Evolutionary conservation across 1,140 invertebrate species (phyloP).

Genomic region (Leptoteleia sp.): DNA sequence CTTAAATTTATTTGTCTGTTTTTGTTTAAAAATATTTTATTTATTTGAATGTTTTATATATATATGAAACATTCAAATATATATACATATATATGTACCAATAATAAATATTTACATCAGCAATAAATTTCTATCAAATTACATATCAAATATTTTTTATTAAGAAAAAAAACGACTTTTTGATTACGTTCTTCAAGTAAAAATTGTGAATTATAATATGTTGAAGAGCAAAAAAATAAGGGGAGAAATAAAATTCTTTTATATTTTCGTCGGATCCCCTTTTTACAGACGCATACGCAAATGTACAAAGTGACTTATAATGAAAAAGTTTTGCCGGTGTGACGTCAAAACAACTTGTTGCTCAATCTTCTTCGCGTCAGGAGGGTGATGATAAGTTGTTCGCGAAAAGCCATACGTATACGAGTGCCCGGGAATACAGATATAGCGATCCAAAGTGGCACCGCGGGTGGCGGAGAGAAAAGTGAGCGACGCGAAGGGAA

Average conservation of each 20-base stretch:
- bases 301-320: constrained; percentile 35
- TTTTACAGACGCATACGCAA: constrained; percentile 2
- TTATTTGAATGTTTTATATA: too few species aligned
- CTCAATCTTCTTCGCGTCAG: constrained; percentile 59
- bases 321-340: constrained; percentile 54
- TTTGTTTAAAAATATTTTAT: too few species aligned
- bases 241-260: neutral
- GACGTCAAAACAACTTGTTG: constrained; percentile 67
- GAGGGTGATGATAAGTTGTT: constrained; percentile 63
- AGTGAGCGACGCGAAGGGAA: constrained; percentile 3
- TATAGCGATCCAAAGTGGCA: neutral
- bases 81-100: too few species aligned
- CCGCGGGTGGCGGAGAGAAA: constrained; percentile 5
- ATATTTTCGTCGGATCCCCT: constrained; percentile 7
- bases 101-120: too few species aligned
- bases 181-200: neutral
- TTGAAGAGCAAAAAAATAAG: neutral
- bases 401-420: constrained; percentile 49
- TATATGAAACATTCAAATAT: too few species aligned
- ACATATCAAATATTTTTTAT: too few species aligned
- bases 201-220: neutral
- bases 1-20: too few species aligned
- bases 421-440: constrained; percentile 17
- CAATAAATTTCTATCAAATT: too few species aligned
- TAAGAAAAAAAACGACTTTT: neutral